phyloP scores from a whole-genome alignment of 2,113 vertebrate species.

The Petaurus breviceps region DNA sequence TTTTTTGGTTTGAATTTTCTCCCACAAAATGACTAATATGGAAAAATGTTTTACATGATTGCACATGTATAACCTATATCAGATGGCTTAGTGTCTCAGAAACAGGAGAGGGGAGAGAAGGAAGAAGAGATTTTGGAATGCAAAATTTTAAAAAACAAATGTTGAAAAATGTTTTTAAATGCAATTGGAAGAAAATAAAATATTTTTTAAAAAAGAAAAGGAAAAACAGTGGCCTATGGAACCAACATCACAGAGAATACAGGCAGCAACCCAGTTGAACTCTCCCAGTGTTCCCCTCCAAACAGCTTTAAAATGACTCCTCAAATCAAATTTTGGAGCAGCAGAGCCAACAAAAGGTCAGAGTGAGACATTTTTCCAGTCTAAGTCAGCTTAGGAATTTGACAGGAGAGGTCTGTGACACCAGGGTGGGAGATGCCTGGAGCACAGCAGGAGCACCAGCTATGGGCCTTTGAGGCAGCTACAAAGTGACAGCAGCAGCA shows the following conservation, averaged over 20 bases:
- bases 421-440: neutral
- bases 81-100: neutral
- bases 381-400: neutral
- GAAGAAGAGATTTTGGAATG: neutral
- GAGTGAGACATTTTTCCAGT: neutral
- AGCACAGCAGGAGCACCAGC: neutral
- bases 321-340: neutral
- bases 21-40: neutral
- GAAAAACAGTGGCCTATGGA: neutral
- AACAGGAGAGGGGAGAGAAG: too few relatives aligned
- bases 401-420: neutral
- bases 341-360: neutral
- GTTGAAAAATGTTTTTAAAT: neutral
- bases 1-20: neutral
- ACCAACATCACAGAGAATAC: neutral
- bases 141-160: neutral
- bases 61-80: neutral
- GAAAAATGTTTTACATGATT: neutral
- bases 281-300: neutral
- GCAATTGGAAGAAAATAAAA: neutral
- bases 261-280: neutral
- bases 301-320: neutral
- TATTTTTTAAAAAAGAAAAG: neutral
- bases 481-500: too few relatives aligned
- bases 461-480: neutral